Conservation (phyloP, 1,140 invertebrate genomes). For the Cyrtorhinus lividipennis region DNA sequence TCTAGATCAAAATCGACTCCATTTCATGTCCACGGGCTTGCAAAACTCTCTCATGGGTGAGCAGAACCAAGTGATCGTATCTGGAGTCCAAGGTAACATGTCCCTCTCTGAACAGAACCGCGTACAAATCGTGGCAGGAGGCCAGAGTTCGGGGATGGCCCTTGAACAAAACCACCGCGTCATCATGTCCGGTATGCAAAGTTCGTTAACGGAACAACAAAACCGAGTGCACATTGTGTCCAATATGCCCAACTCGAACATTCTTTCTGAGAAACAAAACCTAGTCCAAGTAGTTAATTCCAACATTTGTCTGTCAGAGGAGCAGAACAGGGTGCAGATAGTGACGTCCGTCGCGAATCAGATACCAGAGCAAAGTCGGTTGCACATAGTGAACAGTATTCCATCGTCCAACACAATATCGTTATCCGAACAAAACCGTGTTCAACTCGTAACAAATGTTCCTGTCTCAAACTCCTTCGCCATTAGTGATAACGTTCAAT, state of each 20-base stretch:
- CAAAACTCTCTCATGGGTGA: conserved; percentile 18
- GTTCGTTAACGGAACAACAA: conserved; percentile 22
- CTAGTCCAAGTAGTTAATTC: conserved; percentile 21
- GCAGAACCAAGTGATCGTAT: conserved; percentile 22
- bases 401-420: conserved; percentile 14
- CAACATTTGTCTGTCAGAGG: conserved; percentile 19
- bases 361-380: conserved; percentile 11
- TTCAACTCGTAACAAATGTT: conserved; percentile 13
- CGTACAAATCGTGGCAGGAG: conserved; percentile 21
- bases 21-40: conserved; percentile 20
- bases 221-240: conserved; percentile 21
- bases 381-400: conserved; percentile 20
- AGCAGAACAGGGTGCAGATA: conserved; percentile 25
- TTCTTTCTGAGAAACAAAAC: conserved; percentile 21
- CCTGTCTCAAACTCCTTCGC: conserved; percentile 7
- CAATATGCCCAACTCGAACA: conserved; percentile 16
- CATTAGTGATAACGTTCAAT: conserved; percentile 5
- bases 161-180: conserved; percentile 17
- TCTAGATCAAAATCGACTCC: conserved; percentile 22
- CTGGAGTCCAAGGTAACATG: conserved; percentile 20
- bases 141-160: conserved; percentile 12
- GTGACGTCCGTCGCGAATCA: conserved; percentile 16
- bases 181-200: conserved; percentile 22
- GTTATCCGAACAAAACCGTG: conserved; percentile 9
- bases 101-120: conserved; percentile 21